These are phyloP conservation scores for Anagrus nilaparvatae DNA, from an alignment of 1,140 invertebrate genomes.

Conservation along the genomic window DNA sequence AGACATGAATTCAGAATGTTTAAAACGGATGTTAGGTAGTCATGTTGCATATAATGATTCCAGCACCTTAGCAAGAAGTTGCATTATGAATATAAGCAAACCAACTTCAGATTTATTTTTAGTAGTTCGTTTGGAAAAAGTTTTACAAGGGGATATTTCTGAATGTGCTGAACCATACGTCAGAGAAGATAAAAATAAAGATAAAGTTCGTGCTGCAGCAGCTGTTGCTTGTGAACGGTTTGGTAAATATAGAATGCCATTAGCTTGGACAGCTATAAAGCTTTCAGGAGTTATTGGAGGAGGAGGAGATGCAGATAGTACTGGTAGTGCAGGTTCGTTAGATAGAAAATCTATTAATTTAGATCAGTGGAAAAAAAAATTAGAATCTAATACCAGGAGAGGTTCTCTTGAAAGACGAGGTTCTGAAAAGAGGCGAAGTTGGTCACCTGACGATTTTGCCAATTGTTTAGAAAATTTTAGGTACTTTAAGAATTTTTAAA, in stretches of 20 bases:
- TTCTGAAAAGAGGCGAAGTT: conserved; percentile 57
- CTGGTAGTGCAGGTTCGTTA: conserved; percentile 52
- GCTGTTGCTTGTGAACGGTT: conserved; percentile 73
- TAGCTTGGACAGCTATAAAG: conserved; percentile 91
- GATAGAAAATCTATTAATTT: conserved; percentile 68
- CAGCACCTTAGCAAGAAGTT: conserved; percentile 76
- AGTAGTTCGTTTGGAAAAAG: conserved; percentile 84
- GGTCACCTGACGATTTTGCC: conserved; percentile 73
- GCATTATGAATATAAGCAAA: conserved; percentile 78
- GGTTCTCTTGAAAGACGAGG: conserved; percentile 70
- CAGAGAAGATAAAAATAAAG: conserved; percentile 67
- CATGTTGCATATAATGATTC: conserved; percentile 75
- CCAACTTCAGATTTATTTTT: conserved; percentile 81
- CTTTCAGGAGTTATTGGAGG: conserved; percentile 80
- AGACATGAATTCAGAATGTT: conserved; percentile 79
- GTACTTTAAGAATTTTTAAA: conserved; percentile 14
- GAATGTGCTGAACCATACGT: conserved; percentile 86
- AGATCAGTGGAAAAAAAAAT: conserved; percentile 69
- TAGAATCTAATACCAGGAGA: conserved; percentile 60
- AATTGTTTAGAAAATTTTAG: conserved; percentile 68
- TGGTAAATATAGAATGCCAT: conserved; percentile 89
- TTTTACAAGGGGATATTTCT: conserved; percentile 84
- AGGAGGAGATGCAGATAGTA: conserved; percentile 61
- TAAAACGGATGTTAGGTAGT: conserved; percentile 74
- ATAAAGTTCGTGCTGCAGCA: conserved; percentile 69